Evolutionary conservation across 2,888 invertebrate species (phyloP).

Genomic region (Eupithecia pulchellata): DNA sequence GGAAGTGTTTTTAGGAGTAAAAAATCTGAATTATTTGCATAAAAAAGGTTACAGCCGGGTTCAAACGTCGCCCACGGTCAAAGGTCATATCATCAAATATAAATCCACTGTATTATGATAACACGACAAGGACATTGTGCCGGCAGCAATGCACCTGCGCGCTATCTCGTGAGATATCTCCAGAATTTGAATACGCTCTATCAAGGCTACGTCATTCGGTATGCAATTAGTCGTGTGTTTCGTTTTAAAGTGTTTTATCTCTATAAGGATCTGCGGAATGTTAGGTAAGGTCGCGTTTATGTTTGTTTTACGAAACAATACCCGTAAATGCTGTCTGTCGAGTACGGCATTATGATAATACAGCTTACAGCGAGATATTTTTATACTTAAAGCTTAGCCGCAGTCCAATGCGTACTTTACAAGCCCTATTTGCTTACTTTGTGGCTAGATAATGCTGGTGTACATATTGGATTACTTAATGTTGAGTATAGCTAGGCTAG

Average conservation of each 20-base stretch:
- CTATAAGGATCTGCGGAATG: constrained; percentile 25
- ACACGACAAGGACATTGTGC: constrained; percentile 20
- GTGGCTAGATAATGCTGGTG: neutral
- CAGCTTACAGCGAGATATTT: neutral
- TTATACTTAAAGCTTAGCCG: neutral
- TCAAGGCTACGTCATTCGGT: constrained; percentile 34
- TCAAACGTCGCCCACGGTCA: constrained; percentile 24
- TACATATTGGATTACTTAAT: neutral
- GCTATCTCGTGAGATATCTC: constrained; percentile 36
- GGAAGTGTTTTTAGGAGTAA: constrained; percentile 6
- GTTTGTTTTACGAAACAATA: constrained; percentile 25
- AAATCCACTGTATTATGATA: constrained; percentile 21
- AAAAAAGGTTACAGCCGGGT: constrained; percentile 16
- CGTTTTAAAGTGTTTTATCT: constrained; percentile 27
- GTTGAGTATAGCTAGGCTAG: neutral
- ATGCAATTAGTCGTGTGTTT: constrained; percentile 35
- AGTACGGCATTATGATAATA: neutral
- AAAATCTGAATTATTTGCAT: neutral
- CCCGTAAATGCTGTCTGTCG: neutral
- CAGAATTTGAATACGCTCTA: constrained; percentile 36
- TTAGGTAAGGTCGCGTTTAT: constrained; percentile 14
- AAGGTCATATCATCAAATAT: constrained; percentile 18
- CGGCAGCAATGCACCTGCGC: constrained; percentile 33
- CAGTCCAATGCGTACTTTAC: neutral
- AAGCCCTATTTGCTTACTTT: too few species aligned